Evolutionary conservation across 1,140 invertebrate species (phyloP).

Genomic region (Eumeta japonica): DNA sequence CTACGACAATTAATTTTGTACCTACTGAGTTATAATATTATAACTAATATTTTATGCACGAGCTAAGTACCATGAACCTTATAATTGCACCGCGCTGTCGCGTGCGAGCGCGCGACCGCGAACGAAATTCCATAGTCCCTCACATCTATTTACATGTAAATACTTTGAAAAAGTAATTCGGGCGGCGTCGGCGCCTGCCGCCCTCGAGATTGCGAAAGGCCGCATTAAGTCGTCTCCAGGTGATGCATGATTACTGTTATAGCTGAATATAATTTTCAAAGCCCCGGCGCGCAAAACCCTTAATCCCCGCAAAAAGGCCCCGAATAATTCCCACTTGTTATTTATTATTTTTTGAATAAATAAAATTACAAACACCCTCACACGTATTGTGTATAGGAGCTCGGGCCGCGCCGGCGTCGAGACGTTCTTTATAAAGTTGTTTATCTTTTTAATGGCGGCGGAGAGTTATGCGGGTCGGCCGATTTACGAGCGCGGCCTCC

Average conservation of each 20-base stretch:
- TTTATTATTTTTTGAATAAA: slow-evolving; percentile 56
- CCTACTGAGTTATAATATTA: too few species aligned
- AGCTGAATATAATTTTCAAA: slow-evolving; percentile 56
- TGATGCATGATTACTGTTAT: slow-evolving; percentile 59
- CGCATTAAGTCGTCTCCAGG: slow-evolving; percentile 53
- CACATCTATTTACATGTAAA: slow-evolving; percentile 56
- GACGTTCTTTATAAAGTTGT: slow-evolving; percentile 53
- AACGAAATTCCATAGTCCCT: too few species aligned
- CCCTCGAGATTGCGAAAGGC: slow-evolving; percentile 55
- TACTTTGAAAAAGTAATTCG: slow-evolving; percentile 58
- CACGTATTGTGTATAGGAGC: slow-evolving; percentile 38
- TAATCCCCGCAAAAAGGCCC: slow-evolving; percentile 57
- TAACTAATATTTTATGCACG: too few species aligned
- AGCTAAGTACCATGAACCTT: too few species aligned
- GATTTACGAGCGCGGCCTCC: slow-evolving; percentile 50
- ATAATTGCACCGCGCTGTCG: too few species aligned
- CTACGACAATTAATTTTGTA: too few species aligned
- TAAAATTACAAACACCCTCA: slow-evolving; percentile 54
- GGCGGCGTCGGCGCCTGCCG: slow-evolving; percentile 38
- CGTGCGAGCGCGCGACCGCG: too few species aligned
- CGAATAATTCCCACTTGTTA: slow-evolving; percentile 52
- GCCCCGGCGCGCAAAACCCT: slow-evolving; percentile 39
- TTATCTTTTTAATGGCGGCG: slow-evolving; percentile 54
- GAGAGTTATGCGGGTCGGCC: slow-evolving; percentile 49
- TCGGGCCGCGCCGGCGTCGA: slow-evolving; percentile 8